phyloP scores from a whole-genome alignment of 2,797 vertebrate genomes.

The Lagorchestes hirsutus region DNA sequence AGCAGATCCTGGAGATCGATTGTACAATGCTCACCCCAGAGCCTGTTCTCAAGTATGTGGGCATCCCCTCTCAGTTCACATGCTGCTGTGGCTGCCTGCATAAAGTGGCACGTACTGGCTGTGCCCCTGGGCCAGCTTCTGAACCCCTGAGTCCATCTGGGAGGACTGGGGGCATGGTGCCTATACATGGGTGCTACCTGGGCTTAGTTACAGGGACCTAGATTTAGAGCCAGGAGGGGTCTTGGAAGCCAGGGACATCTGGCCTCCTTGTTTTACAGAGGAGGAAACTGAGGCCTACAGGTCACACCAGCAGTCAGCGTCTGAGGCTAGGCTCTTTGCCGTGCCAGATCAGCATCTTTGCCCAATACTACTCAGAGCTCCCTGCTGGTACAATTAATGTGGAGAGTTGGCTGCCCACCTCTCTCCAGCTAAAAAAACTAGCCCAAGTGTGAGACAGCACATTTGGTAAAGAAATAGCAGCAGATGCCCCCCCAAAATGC shows the following conservation, averaged over 20 bases:
- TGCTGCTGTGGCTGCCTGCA: too few relatives aligned
- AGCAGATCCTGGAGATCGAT: constrained; percentile 98
- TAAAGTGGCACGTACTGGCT: too few relatives aligned
- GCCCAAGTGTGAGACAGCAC: too few relatives aligned
- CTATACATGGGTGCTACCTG: accelerated
- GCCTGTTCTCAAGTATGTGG: constrained; percentile 93
- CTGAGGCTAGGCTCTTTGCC: not conserved
- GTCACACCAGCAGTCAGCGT: too few relatives aligned
- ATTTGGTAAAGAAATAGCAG: too few relatives aligned
- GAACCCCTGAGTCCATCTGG: too few relatives aligned
- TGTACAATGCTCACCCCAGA: constrained; percentile 99
- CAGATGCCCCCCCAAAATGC: accelerated
- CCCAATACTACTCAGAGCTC: accelerated
- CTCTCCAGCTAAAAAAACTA: too few relatives aligned
- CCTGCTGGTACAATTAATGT: not conserved
- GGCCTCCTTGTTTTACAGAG: too few relatives aligned
- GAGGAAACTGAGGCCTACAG: not conserved
- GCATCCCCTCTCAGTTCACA: too few relatives aligned
- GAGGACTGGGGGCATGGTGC: accelerated
- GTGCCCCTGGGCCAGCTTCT: too few relatives aligned
- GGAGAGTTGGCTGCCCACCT: too few relatives aligned
- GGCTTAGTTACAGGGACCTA: not conserved
- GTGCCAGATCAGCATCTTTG: not conserved
- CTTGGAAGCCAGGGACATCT: too few relatives aligned
- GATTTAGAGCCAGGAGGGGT: not conserved